Base-by-base conservation (phyloP, 2,113 vertebrate species). In the Falcunculus frontatus region DNA sequence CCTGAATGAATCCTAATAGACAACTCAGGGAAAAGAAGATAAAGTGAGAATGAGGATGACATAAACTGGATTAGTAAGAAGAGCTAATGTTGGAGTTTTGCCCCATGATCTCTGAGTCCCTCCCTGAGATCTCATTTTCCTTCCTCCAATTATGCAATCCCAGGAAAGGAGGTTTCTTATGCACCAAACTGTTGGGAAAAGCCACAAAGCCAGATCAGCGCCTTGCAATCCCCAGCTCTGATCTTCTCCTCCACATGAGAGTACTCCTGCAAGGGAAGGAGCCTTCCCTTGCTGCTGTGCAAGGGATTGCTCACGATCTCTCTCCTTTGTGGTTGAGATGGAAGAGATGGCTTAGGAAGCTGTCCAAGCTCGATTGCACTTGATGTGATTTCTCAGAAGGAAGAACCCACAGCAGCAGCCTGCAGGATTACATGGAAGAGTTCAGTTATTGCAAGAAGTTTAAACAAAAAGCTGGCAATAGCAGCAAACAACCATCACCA, bases 81-180 rank as follows among this genome's bases (percentile, higher is more conserved):
- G 39, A 95, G 37, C 29, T 57, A 5, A 13, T 47, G 76, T 32
- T 95, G 93, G 83, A 86, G 15, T 67, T 90, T 47, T 93, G 90
- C 83, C 83, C 23, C 11, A 5, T 75, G 52, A 35, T 89, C 16
- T 80, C 46, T 26, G 50, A 50, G 73, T 67, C 75, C 82, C 72
- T 79, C 93, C 85, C 93, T 56, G 52, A 90, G 42, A 90, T 75
- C 72, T 96, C 55, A 74, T 93, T 95, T 96, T 64, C 35, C 16
- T 96, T 86, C 37, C 60, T 84, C 7, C n/a, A 59, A 59, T 93
- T 90, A 64, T 41, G 59, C 82, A 95, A 70, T 49, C 35, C 30
- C 68, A 74, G 72, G 33, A 88, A 80, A 89, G 39, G 67, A 89
- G 16, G 12, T 55, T 94, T 84, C 37, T 82, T 21, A 14, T 25